Base-by-base conservation (phyloP, 2,888 invertebrate species). In the Apamea crenata region DNA sequence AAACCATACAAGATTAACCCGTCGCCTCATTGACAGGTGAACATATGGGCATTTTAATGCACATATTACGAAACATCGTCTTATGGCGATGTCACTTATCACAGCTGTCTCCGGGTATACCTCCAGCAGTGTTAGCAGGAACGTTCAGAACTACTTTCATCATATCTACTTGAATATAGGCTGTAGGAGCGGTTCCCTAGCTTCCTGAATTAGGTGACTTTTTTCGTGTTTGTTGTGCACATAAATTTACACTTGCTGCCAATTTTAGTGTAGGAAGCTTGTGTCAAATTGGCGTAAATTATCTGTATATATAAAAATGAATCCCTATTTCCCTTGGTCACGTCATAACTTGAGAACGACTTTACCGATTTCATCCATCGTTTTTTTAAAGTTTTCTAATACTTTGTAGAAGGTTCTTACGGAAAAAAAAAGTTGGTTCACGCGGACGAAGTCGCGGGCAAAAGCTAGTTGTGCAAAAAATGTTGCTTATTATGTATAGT, bases 61-160 rank as follows among this genome's bases (percentile, higher is more conserved):
- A 47, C 21, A 21, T 59, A 63, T 90, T 90, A 89, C 78, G 88
- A 82, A 74, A 89, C 78, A 78, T 25, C 77, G 32, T 66, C 67
- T 78, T 87, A 88, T 77, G 87, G 88, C 84, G 74, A 89, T 88
- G 91, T 78, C 81, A 90, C 90, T 86, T 82, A 74, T 91, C 90
- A 85, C 80, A 69, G 36, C 80, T 90, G 88, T 90, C 91, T 82
- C 84, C 80, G 77, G 83, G 84, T 87, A 25, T 73, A 61, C 36
- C 61, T 70, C 63, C 69, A 73, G 79, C 69, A 73, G 79, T 63
- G 67, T 77, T 79, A 32, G 67, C 77, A 77, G 76, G 74, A 90
- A 80, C 72, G 14, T 50, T 56, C 25, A 87, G 65, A 83, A 87
- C 87, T 59, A 78, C 75, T 90, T 88, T 86, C 74, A 69, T 78